Conservation (phyloP, 2,888 invertebrate genomes). For the Pyrrhia umbra region DNA sequence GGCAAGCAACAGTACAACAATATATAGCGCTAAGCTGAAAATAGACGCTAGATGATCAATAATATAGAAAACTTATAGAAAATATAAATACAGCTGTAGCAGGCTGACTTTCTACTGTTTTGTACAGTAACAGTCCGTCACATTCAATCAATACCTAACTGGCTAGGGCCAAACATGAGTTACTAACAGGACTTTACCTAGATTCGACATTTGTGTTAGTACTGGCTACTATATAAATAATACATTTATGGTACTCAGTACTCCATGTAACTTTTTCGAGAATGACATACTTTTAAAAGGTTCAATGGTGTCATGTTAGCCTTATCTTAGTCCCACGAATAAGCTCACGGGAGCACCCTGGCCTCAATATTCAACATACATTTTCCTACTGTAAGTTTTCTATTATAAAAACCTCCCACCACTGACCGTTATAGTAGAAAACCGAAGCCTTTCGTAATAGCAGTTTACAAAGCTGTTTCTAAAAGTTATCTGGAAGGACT, state of each 20-base stretch:
- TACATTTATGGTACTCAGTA: too few species aligned
- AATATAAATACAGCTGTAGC: conserved; percentile 31
- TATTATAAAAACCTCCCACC: background rate
- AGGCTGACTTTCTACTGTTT: conserved; percentile 7
- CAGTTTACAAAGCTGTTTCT: conserved; percentile 9
- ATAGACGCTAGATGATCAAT: conserved; percentile 27
- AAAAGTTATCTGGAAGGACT: conserved; percentile 54
- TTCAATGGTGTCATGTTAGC: too few species aligned
- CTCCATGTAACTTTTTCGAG: too few species aligned
- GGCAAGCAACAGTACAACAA: conserved; percentile 65
- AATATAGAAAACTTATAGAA: conserved; percentile 38
- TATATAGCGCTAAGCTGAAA: conserved; percentile 60
- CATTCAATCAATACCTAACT: background rate
- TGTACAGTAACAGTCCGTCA: background rate
- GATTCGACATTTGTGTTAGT: background rate
- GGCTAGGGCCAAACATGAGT: too few species aligned
- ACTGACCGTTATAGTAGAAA: background rate
- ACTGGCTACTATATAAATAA: too few species aligned
- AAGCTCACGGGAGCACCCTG: too few species aligned
- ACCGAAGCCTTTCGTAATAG: conserved; percentile 9
- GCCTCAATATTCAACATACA: too few species aligned
- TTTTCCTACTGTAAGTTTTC: too few species aligned
- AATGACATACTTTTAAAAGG: too few species aligned
- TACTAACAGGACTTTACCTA: background rate
- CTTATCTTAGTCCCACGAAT: too few species aligned